phyloP scores from a whole-genome alignment of 2,888 invertebrate species.

The Bombylius major region DNA sequence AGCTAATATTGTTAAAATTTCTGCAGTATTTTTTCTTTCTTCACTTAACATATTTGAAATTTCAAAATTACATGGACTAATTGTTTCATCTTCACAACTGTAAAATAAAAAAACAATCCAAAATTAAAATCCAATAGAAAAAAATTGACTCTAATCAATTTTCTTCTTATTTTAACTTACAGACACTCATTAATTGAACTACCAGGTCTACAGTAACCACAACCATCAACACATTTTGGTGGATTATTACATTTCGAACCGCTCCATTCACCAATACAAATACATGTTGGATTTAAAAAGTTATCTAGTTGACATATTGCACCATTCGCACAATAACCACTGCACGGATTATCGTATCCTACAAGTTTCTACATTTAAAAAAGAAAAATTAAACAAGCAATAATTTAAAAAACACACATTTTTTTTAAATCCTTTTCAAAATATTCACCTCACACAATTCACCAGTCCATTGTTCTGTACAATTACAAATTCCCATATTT shows the following conservation, averaged over 20 bases:
- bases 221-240: slow-evolving; percentile 29
- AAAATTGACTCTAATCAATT: no score
- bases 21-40: slow-evolving; percentile 20
- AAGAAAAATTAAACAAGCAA: neutral
- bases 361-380: slow-evolving; percentile 36
- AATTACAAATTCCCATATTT: slow-evolving; percentile 41
- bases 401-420: neutral
- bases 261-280: slow-evolving; percentile 44
- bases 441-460: slow-evolving; percentile 40
- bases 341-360: slow-evolving; percentile 50
- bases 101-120: slow-evolving; percentile 12
- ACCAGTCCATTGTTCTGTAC: slow-evolving; percentile 43
- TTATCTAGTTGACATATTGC: slow-evolving; percentile 47
- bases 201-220: slow-evolving; percentile 30
- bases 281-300: slow-evolving; percentile 40
- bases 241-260: slow-evolving; percentile 44
- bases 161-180: slow-evolving; percentile 19
- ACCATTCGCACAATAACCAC: slow-evolving; percentile 42
- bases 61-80: slow-evolving; percentile 32
- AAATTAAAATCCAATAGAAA: neutral
- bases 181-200: slow-evolving; percentile 35
- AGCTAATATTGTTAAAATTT: slow-evolving; percentile 27
- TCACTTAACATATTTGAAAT: slow-evolving; percentile 31
- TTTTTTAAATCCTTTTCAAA: neutral
- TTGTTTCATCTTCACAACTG: slow-evolving; percentile 26